Conservation (phyloP, 2,888 invertebrate species). For the Drosophila histrio region DNA sequence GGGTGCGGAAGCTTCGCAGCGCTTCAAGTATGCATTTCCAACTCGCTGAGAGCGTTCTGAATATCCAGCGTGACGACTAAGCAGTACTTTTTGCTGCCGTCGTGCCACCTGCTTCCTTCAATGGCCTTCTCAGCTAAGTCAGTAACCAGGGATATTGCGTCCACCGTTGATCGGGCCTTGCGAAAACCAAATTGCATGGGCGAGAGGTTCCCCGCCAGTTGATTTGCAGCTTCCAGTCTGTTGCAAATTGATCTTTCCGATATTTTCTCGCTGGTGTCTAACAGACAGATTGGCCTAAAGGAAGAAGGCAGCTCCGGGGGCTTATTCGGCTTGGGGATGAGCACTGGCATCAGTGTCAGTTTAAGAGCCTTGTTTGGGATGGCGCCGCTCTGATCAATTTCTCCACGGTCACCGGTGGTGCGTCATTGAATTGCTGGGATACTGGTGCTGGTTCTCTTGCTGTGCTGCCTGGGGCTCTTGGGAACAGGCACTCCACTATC, state of each 20-base stretch:
- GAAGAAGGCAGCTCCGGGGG: neutral
- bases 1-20: neutral
- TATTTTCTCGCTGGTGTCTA: neutral
- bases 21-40: neutral
- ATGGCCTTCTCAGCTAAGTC: too few species aligned
- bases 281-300: neutral
- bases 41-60: neutral
- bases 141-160: too few species aligned
- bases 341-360: neutral
- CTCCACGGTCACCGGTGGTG: neutral
- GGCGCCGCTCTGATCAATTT: neutral
- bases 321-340: neutral
- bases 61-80: neutral
- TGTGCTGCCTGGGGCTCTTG: too few species aligned
- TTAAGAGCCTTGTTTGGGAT: neutral
- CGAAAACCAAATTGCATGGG: too few species aligned
- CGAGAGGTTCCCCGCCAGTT: neutral
- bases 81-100: neutral
- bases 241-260: neutral
- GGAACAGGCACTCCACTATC: too few species aligned
- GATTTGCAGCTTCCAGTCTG: neutral
- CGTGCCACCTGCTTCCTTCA: too few species aligned
- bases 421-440: neutral
- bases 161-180: too few species aligned
- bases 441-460: too few species aligned